A percentile compares a stretch with the other conserved stretches of the same genome.
phyloP scores from a whole-genome alignment of 2,797 vertebrate species.

The Neopelma chrysocephalum region DNA sequence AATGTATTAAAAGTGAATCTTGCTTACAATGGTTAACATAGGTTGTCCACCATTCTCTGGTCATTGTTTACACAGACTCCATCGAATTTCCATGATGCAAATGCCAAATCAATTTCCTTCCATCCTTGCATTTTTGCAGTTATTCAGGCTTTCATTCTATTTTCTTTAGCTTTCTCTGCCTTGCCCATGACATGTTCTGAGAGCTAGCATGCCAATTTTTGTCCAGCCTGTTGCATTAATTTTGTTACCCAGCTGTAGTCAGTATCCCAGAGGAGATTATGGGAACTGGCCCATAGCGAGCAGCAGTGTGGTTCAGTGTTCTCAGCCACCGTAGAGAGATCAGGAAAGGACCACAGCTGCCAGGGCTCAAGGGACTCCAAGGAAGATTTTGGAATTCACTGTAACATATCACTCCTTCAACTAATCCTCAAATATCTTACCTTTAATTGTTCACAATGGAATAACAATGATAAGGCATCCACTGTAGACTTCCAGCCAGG shows the following conservation, averaged over 20 bases:
- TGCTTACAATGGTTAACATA: not conserved
- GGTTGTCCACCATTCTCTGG: not conserved
- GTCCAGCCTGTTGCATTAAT: not conserved
- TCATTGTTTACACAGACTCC: not conserved
- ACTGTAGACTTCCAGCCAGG: not conserved
- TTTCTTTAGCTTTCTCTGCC: not conserved
- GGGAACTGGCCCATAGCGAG: not conserved
- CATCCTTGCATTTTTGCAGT: not conserved
- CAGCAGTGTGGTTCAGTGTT: not conserved
- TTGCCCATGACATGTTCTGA: not conserved
- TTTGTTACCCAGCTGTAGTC: not conserved
- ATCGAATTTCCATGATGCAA: not conserved
- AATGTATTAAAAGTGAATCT: not conserved
- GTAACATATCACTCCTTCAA: not conserved
- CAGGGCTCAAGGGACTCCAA: not conserved
- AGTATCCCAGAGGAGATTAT: not conserved
- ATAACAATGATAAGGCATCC: not conserved
- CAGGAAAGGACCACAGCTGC: not conserved
- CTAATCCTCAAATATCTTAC: not conserved
- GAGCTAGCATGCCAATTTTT: not conserved
- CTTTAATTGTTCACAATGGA: not conserved
- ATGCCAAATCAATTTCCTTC: not conserved
- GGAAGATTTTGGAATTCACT: not conserved
- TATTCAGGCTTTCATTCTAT: not conserved
- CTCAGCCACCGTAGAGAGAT: not conserved